Percentiles rank a stretch among this genome's conserved stretches.
phyloP scores from a whole-genome alignment of 2,888 invertebrate species.

The Metellina segmentata region DNA sequence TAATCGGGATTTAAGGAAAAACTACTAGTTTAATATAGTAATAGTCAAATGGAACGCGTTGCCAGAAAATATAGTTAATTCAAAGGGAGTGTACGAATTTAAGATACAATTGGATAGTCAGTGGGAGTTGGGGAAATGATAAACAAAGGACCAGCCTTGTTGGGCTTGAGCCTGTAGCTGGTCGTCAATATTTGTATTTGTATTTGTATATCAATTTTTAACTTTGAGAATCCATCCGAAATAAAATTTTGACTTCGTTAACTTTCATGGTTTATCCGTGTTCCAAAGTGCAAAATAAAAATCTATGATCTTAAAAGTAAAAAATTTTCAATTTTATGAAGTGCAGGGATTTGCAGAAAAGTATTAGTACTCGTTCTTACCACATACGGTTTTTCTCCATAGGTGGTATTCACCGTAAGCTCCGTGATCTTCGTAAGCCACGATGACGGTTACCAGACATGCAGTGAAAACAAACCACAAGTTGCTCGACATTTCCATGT shows the following conservation, averaged over 20 bases:
- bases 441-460: not conserved
- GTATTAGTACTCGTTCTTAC: not conserved
- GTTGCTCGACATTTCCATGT: not conserved
- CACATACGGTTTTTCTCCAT: slow-evolving; percentile 36
- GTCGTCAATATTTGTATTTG: too few species aligned
- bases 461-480: not conserved
- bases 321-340: not conserved
- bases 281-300: not conserved
- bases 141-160: too few species aligned
- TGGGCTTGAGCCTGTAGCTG: too few species aligned
- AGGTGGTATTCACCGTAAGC: slow-evolving; percentile 28
- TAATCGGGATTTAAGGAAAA: too few species aligned
- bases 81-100: too few species aligned
- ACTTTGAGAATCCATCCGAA: not conserved
- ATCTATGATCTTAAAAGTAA: not conserved
- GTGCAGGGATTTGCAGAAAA: not conserved
- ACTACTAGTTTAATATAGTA: too few species aligned
- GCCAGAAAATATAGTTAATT: too few species aligned
- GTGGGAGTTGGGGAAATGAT: too few species aligned
- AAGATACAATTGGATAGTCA: too few species aligned
- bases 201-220: not conserved
- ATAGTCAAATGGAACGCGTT: too few species aligned
- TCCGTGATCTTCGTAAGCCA: slow-evolving; percentile 1
- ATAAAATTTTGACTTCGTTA: not conserved
- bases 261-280: not conserved